Conservation (phyloP, 2,888 invertebrate species). For the Netelia fuscicornis region DNA sequence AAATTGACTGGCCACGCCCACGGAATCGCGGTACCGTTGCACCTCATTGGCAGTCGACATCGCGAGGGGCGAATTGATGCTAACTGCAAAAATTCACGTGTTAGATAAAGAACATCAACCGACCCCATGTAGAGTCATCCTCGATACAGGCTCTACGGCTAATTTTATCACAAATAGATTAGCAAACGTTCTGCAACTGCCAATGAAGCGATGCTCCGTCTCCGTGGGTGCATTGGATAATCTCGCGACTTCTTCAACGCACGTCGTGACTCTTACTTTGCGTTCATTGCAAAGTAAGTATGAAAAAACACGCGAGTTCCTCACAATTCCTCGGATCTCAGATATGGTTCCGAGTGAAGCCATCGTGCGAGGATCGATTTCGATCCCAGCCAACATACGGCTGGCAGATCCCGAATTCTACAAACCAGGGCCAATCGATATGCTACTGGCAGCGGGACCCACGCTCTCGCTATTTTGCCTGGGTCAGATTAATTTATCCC, state of each 20-base stretch:
- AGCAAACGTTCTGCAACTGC: background rate
- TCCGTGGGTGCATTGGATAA: slow-evolving; percentile 1
- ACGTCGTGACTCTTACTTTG: background rate
- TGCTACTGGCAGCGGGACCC: slow-evolving; percentile 46
- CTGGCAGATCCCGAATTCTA: slow-evolving; percentile 48
- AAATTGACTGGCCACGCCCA: background rate
- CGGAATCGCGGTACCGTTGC: background rate
- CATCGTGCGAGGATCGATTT: background rate
- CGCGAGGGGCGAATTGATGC: background rate
- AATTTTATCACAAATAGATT: background rate
- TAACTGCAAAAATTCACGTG: background rate
- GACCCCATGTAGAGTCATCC: background rate
- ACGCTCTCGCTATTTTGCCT: slow-evolving; percentile 53
- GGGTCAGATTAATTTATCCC: slow-evolving; percentile 59
- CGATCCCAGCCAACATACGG: slow-evolving; percentile 25
- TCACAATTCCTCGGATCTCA: no score
- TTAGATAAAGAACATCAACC: background rate
- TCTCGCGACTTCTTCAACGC: background rate
- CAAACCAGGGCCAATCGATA: slow-evolving; percentile 50
- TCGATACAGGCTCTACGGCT: background rate
- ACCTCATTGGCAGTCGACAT: background rate
- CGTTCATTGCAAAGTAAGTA: background rate
- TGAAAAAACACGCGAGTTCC: no score
- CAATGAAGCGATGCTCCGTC: background rate
- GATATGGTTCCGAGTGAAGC: no score